Evolutionary conservation across 2,797 vertebrate genomes (phyloP), one percentile per base, ranked within the genome.

Genomic region (Sebastes alutus): DNA sequence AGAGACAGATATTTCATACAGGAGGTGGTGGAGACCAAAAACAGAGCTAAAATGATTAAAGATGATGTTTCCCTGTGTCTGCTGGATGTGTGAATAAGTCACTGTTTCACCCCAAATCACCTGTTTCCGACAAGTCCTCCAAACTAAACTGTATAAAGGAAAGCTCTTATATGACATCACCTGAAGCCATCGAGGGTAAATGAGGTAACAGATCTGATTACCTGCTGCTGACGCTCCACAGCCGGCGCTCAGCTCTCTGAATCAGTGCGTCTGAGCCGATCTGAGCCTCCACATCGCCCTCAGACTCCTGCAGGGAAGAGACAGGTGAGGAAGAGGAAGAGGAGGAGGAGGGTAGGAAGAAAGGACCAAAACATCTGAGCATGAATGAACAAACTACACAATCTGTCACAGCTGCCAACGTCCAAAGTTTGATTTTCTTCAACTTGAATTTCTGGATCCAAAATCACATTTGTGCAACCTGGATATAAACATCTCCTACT

Each of bases 251-350:
- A 35, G 87, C 81, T 89, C 86, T 88, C 78, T 80, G 78, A 83
- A 89, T 94, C 89, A 88, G 78, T 88, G 90, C 64, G 72, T 78
- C 81, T 76, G 76, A 75, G 60, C 38, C 12, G 42, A 70, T 82
- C 82, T 72, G 80, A 84, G 71, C 67, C 83, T 92, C 90, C 89
- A 88, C 94, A 93, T 94, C 52, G 72, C 93, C 87, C 75, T 91
- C 87, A 62, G 75, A 64, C 68, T 84, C 56, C 89, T 89, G 79
- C 59, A 62, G 79, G 54, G 60, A 60, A 54, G 18, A 67, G 68
- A 55, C 1, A 13, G 32, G 9, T 23, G 73, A 80, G 33, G 74
- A 75, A 22, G 73, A 80, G 33, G 74, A 75, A 20, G 27, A 66
- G 3, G 64, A 69, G 6, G 77, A 84, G 5, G 38, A 18, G 58